Evolutionary conservation across 2,113 vertebrate species (phyloP).

Genomic region (Todiramphus saurophagus): DNA sequence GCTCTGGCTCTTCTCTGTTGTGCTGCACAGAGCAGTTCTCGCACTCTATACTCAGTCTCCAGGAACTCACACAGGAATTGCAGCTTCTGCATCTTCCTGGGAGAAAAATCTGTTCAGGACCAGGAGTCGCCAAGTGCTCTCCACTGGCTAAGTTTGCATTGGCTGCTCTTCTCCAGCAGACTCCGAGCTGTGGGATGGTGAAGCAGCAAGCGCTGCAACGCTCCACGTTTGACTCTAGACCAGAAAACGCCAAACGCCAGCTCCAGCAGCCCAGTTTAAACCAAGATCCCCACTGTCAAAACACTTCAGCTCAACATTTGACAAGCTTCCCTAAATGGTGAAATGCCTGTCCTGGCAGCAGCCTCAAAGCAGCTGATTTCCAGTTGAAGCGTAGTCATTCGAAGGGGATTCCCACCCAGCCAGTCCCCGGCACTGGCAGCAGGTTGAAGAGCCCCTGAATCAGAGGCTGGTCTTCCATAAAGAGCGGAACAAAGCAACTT

Average conservation of each 20-base stretch:
- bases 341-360: not conserved
- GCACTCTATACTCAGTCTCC: not conserved
- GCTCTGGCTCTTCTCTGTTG: not conserved
- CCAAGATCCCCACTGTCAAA: not conserved
- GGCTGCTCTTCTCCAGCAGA: not conserved
- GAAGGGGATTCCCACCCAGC: not conserved
- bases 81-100: not conserved
- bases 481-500: not conserved
- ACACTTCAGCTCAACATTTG: not conserved
- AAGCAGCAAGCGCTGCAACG: rapidly evolving
- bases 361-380: not conserved
- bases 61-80: not conserved
- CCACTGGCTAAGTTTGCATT: not conserved
- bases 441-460: not conserved
- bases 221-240: not conserved
- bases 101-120: not conserved
- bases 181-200: not conserved
- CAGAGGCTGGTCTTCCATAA: not conserved
- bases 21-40: not conserved
- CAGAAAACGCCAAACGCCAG: not conserved
- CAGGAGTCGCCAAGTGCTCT: not conserved
- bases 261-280: not conserved
- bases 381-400: not conserved
- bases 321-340: not conserved
- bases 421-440: not conserved